Conservation (phyloP, 2,888 invertebrate species). For the Ormyrus labotus region DNA sequence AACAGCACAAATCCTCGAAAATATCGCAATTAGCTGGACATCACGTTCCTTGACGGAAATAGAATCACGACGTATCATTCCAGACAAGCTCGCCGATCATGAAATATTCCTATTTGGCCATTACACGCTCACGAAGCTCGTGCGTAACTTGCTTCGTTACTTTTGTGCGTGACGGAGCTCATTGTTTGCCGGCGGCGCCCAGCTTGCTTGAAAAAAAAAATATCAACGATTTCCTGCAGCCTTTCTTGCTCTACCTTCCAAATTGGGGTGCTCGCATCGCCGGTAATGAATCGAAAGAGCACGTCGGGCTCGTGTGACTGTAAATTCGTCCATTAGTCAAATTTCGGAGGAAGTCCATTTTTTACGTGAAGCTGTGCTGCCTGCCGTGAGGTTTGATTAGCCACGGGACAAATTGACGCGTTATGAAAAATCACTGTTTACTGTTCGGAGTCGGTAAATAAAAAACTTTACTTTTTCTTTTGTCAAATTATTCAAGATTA, state of each 20-base stretch:
- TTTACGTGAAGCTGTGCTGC: neutral
- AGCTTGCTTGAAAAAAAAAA: constrained; percentile 13
- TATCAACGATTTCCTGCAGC: neutral
- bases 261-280: no score
- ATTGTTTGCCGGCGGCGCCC: neutral
- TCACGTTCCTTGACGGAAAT: neutral
- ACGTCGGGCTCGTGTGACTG: neutral
- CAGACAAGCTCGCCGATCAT: constrained; percentile 56
- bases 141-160: constrained; percentile 33
- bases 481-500: no score
- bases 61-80: no score
- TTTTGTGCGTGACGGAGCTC: constrained; percentile 59
- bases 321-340: constrained; percentile 28
- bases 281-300: constrained; percentile 13
- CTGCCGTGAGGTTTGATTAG: neutral
- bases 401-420: constrained; percentile 5
- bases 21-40: constrained; percentile 8
- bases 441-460: neutral
- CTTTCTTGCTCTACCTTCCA: no score
- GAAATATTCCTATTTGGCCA: constrained; percentile 64
- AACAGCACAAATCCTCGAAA: no score
- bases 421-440: constrained; percentile 3
- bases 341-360: constrained; percentile 21
- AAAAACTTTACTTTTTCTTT: neutral
- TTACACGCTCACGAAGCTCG: constrained; percentile 28